Evolutionary conservation across 2,888 invertebrate genomes (phyloP), one percentile per base, ranked within the genome.

Genomic region (Drosophila subquinaria): DNA sequence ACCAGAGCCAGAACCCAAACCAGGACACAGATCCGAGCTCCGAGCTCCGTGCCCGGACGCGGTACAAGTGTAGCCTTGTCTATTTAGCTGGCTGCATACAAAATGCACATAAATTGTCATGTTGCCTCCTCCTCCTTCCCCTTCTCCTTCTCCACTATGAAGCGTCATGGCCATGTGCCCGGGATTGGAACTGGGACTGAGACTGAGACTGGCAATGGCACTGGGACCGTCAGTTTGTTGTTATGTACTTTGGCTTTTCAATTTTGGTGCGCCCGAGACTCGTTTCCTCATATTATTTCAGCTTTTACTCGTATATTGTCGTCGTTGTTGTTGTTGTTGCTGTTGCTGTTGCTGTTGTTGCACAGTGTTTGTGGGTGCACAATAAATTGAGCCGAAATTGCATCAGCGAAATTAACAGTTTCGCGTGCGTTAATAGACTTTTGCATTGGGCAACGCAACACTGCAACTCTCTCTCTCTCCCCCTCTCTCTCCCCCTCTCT

Each of bases 381-480:
- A 90, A 85, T 85, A 85, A 90, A 90, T 85, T 85, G 83, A 88
- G 87, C 81, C 81, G 69, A 90, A 85, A 90, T 85, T 88, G 90
- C 85, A 85, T 85, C 90, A 88, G 83, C 84, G 65, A 86, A 86
- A 86, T 86, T 90, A 86, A 86, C 90, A 89, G 90, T 86, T 86
- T 86, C 85, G 89, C 77, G 89, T 88, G 76, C 90, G 87, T 86
- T 90, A 86, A 86, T 86, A 86, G 90, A 90, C 85, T 90, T 88
- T 88, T 71, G 62, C 81, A 82, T 63, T 71, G 77, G 61, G 61
- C 51, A 27, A 20, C 56, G 6, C 73, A 48, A 51, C 40, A 73
- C 72, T 76, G 53, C 27, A 36, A 2, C 6, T 45, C 8, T 8
- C 13, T n/a, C 27, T 8, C 23, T 13, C 43, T 13, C 30, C 17